Evolutionary conservation across 1,140 invertebrate species (phyloP).

Genomic region (Camponotus floridanus): DNA sequence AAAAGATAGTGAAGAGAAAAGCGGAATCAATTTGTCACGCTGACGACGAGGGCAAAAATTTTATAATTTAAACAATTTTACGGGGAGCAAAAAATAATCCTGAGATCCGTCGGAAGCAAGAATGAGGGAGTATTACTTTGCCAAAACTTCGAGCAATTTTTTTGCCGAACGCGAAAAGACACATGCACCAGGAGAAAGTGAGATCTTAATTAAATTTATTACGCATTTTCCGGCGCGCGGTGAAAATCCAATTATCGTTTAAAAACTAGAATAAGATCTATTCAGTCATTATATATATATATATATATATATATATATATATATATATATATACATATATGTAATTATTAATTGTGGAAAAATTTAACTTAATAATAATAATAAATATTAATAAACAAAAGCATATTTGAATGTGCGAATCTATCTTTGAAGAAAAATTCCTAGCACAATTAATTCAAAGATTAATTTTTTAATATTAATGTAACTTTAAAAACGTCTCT

Average conservation of each 20-base stretch:
- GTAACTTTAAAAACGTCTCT: background rate
- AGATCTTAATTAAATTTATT: constrained; percentile 86
- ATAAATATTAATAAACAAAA: too few species aligned
- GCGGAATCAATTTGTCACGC: background rate
- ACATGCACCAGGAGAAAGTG: constrained; percentile 10
- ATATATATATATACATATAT: too few species aligned
- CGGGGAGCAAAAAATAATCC: constrained; percentile 80
- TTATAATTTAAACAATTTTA: constrained; percentile 82
- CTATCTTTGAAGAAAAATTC: too few species aligned
- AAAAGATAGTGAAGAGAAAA: constrained; percentile 19
- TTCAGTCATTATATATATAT: constrained; percentile 44
- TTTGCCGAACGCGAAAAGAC: constrained; percentile 52
- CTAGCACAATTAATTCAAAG: background rate
- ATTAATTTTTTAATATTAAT: background rate
- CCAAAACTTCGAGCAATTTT: constrained; percentile 64
- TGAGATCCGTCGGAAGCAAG: constrained; percentile 73
- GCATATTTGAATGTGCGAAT: too few species aligned
- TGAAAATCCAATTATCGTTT: constrained; percentile 85
- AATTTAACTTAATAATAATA: too few species aligned
- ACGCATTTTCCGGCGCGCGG: constrained; percentile 83
- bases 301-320: background rate
- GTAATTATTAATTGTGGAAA: too few species aligned
- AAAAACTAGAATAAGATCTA: constrained; percentile 76
- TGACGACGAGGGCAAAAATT: constrained; percentile 70
- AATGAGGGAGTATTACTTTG: constrained; percentile 24